A percentile compares a stretch with the other conserved stretches of the same genome.
phyloP scores from a whole-genome alignment of 2,113 vertebrate genomes.

The Megatriorchis doriae region DNA sequence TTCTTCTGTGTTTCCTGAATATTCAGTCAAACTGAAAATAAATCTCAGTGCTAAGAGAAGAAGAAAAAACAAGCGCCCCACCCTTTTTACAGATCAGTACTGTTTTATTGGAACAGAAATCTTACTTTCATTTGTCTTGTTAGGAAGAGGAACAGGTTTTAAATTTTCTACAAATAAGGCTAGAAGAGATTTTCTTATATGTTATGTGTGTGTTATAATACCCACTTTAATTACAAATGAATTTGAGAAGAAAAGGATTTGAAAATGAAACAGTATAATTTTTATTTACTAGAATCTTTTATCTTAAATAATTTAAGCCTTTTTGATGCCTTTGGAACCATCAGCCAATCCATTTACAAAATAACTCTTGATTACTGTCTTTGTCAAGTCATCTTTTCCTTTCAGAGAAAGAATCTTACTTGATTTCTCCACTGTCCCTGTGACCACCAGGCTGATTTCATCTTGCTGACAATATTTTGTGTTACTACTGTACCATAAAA shows the following conservation, averaged over 20 bases:
- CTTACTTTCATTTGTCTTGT: background rate
- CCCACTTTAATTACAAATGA: background rate
- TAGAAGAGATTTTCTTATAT: background rate
- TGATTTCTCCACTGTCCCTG: background rate
- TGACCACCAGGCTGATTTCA: background rate
- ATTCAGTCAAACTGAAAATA: background rate
- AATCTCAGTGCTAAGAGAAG: background rate
- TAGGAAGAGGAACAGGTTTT: background rate
- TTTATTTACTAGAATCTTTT: background rate
- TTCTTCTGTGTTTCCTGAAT: background rate
- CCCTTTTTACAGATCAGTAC: background rate
- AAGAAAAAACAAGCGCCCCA: background rate
- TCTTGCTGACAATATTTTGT: background rate
- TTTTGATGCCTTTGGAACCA: background rate
- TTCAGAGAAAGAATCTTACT: background rate
- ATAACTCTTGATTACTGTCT: background rate
- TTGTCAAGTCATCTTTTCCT: slow-evolving; percentile 1
- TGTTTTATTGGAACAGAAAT: background rate
- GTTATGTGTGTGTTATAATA: background rate
- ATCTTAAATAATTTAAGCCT: background rate
- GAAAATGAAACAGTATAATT: background rate
- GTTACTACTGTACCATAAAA: background rate
- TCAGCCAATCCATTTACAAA: background rate
- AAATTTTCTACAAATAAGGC: background rate
- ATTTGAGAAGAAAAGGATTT: background rate